phyloP scores from a whole-genome alignment of 2,113 vertebrate species.

The Calidris pugnax region DNA sequence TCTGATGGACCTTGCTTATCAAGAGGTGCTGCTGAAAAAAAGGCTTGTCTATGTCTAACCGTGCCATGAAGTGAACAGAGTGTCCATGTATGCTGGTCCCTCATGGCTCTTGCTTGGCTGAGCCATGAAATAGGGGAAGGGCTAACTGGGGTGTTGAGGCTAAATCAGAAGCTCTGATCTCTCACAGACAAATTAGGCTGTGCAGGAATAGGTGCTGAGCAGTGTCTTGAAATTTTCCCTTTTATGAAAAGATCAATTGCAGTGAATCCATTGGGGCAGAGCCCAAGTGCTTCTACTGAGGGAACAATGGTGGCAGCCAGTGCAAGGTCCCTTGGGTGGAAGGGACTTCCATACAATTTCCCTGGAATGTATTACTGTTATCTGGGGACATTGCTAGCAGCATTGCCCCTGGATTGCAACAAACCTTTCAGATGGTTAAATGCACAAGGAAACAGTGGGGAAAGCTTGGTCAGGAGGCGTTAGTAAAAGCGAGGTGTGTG shows the following conservation, averaged over 20 bases:
- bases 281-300: neutral
- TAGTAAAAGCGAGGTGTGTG: neutral
- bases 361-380: rapidly evolving
- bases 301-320: rapidly evolving
- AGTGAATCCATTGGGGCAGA: neutral
- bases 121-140: neutral
- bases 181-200: neutral
- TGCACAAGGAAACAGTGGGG: neutral
- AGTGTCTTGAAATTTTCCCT: neutral
- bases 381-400: neutral
- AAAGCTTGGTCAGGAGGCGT: neutral
- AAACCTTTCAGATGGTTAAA: neutral
- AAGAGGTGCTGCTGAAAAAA: neutral
- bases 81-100: rapidly evolving
- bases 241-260: neutral
- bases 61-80: neutral
- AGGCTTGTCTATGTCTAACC: neutral
- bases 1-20: neutral
- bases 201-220: neutral
- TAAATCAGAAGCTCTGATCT: neutral
- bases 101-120: neutral
- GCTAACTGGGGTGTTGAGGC: too few species aligned
- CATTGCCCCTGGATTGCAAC: neutral
- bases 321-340: rapidly evolving
- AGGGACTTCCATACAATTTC: rapidly evolving